A percentile compares a stretch with the other conserved stretches of the same genome.
Evolutionary conservation across 2,888 invertebrate species (phyloP).

Genomic region (Schizaphis graminum): DNA sequence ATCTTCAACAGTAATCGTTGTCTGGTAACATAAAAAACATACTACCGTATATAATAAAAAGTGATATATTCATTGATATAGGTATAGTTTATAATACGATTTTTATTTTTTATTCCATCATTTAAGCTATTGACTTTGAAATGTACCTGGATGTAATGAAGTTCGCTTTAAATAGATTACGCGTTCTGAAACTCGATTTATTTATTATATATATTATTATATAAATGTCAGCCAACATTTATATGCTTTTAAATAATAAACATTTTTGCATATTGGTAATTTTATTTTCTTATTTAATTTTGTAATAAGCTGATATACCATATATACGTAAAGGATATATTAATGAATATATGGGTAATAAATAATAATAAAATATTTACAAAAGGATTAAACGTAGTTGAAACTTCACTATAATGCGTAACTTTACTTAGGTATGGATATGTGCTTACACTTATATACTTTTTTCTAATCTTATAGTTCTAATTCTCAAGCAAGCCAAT

Average conservation of each 20-base stretch:
- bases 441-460: not conserved
- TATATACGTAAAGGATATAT: not conserved
- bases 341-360: not conserved
- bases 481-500: not conserved
- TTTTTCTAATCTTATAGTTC: not conserved
- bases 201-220: too few relatives aligned
- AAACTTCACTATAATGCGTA: not conserved
- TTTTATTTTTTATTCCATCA: not conserved
- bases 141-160: not conserved
- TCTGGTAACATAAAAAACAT: not conserved
- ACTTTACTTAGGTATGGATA: not conserved
- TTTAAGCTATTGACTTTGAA: not conserved
- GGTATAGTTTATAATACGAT: not conserved
- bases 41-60: constrained; percentile 43
- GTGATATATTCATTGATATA: constrained; percentile 35
- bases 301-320: not conserved
- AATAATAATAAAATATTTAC: not conserved
- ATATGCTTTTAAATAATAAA: not conserved
- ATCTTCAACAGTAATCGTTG: constrained; percentile 47
- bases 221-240: not conserved
- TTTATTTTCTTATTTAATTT: not conserved
- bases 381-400: not conserved
- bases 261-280: not conserved
- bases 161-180: not conserved
- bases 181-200: not conserved